Percentiles rank a stretch among this genome's conserved stretches.
Conservation (phyloP, 2,888 invertebrate genomes). For the Tetheella fluctuosa region DNA sequence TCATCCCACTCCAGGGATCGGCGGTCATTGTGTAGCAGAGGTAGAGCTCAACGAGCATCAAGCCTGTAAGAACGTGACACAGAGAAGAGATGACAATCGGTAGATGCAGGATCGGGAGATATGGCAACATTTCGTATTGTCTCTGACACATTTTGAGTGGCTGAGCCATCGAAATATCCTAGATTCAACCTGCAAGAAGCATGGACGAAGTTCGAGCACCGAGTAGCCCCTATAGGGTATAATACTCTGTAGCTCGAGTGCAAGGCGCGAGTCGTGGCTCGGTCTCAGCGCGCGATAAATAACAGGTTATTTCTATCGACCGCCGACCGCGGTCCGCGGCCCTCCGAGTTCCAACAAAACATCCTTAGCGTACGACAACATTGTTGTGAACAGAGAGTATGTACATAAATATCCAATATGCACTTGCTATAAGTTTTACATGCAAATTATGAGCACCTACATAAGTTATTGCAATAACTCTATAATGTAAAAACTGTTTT, state of each 20-base stretch:
- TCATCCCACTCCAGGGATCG: too few relatives aligned
- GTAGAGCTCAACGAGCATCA: too few relatives aligned
- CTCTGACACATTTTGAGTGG: too few relatives aligned
- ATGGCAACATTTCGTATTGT: too few relatives aligned
- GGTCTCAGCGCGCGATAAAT: constrained; percentile 51
- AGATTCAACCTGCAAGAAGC: constrained; percentile 4
- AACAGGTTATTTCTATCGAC: constrained; percentile 74
- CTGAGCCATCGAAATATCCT: constrained; percentile 20
- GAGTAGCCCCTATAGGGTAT: background rate
- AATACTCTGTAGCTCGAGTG: constrained; percentile 9
- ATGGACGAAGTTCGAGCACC: too few relatives aligned
- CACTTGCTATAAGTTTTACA: constrained; percentile 18
- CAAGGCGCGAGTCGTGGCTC: constrained; percentile 35
- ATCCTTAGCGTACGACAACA: constrained; percentile 63
- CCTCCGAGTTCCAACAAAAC: constrained; percentile 54
- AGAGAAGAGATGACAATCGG: too few relatives aligned
- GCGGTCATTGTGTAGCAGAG: too few relatives aligned
- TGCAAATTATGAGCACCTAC: background rate
- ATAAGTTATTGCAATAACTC: too few relatives aligned
- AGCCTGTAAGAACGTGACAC: too few relatives aligned
- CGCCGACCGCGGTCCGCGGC: constrained; percentile 32
- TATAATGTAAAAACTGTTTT: too few relatives aligned
- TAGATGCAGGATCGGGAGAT: too few relatives aligned
- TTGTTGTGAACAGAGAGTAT: constrained; percentile 46
- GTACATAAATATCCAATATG: constrained; percentile 11